Base-by-base conservation (phyloP, 2,797 vertebrate species). In the Chromobotia macracanthus region DNA sequence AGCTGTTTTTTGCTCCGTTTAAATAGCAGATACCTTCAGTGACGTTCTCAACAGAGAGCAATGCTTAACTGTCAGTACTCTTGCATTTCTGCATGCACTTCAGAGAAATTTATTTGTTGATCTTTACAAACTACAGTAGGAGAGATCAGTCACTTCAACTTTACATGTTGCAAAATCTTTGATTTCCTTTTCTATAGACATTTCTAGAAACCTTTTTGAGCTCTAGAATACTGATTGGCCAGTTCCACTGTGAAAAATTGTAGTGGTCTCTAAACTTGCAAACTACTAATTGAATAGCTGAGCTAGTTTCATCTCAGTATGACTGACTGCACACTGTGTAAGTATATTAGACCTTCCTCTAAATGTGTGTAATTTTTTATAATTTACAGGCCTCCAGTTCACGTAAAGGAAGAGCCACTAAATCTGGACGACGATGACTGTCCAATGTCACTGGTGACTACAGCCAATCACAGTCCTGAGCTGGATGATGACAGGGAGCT, bases 361-460 rank as follows among this genome's bases (percentile, higher is more conserved):
- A n/a, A 76, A 56, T 58, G 15, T 18, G 15, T 11, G 7, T 23
- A 0, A 51, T 25, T 38, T 56, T n/a, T 66, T 75, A 23, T 2
- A 23, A 77, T 21, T 10, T 91, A 72, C 89, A 99, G 97, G 97
- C 95, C 94, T 73, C 93, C 94, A 80, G 90, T 99, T 89, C 96
- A 99, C 72, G 96, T 99, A 86, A 99, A 99, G 91, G 97, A 99
- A 92, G 97, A 99, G 89, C 97, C 97, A 1, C 94, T 97, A 85
- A 97, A 97, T 90, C 96, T 97, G 88, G 97, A 99, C 77, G 97
- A 99, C 81, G 97, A 99, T 79, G 97, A 99, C 92, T 98, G 97
- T 93, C 97, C 97, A 64, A 97, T 99, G 96, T 99, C 97, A 68
- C 93, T 99, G 90, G 97, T 99, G 93, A 99, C 97, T 91, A 99